These are phyloP conservation scores for Gymnosoma rotundatum DNA, from an alignment of 2,888 invertebrate genomes.

Conservation along the genomic window DNA sequence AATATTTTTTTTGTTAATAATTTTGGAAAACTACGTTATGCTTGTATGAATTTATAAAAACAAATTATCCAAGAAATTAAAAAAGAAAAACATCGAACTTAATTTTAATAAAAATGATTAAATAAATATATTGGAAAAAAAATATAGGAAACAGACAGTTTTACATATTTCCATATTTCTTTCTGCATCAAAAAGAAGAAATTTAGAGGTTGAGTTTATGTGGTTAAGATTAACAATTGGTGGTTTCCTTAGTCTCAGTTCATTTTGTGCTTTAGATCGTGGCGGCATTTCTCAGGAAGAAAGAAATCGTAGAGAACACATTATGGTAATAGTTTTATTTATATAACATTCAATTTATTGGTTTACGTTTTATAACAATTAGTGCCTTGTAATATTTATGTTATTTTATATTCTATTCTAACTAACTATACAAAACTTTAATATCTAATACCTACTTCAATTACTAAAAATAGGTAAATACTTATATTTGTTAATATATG, in stretches of 20 bases:
- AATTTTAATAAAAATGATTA: neutral
- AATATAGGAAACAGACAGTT: conserved; percentile 22
- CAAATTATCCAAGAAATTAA: too few species aligned
- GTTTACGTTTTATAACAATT: neutral
- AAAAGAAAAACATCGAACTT: too few species aligned
- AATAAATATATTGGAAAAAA: conserved; percentile 13
- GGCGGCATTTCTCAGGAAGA: conserved; percentile 80
- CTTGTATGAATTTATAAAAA: neutral
- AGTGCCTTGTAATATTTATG: neutral
- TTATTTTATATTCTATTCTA: neutral
- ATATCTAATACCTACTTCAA: too few species aligned
- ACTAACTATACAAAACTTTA: too few species aligned
- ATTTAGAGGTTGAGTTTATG: conserved; percentile 55
- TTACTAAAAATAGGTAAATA: too few species aligned
- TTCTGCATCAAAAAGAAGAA: conserved; percentile 30
- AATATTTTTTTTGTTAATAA: conserved; percentile 16
- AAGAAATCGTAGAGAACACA: conserved; percentile 75
- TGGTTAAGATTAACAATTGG: conserved; percentile 72
- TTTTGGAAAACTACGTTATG: neutral
- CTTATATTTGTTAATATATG: too few species aligned
- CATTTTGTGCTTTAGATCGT: conserved; percentile 78
- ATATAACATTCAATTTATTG: conserved; percentile 36
- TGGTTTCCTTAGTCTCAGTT: conserved; percentile 77
- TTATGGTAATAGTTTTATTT: conserved; percentile 78
- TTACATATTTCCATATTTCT: conserved; percentile 46